Conservation (phyloP, 2,113 vertebrate genomes). For the Dicaeum eximium region DNA sequence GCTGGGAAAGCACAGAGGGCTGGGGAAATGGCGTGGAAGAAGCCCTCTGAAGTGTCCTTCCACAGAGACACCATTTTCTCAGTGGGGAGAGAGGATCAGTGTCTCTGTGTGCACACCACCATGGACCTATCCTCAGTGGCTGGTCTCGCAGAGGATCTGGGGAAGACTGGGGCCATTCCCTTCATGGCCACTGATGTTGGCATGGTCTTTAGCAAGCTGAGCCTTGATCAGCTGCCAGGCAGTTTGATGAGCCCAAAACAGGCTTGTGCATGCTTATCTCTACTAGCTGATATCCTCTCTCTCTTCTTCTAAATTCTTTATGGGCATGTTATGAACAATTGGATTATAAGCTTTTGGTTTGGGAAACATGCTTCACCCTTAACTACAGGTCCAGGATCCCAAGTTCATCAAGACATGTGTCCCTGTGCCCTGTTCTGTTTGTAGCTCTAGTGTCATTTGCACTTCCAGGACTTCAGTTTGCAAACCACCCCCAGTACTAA, state of each 20-base stretch:
- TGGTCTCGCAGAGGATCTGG: neutral
- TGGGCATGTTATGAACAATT: neutral
- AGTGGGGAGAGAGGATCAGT: neutral
- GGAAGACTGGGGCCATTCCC: neutral
- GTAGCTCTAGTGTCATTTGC: neutral
- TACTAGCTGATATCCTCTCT: neutral
- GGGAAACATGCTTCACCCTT: neutral
- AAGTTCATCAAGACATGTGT: neutral
- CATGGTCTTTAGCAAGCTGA: neutral
- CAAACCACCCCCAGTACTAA: neutral
- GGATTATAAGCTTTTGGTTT: neutral
- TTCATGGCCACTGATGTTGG: neutral
- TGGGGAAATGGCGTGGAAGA: neutral
- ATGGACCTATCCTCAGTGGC: neutral
- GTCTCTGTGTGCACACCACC: neutral
- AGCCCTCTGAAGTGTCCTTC: neutral
- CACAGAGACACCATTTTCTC: neutral
- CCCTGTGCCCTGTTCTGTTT: neutral
- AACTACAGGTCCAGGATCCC: neutral
- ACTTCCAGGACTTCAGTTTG: neutral
- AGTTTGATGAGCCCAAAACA: neutral
- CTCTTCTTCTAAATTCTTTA: neutral
- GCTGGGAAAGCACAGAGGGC: neutral
- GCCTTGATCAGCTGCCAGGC: neutral
- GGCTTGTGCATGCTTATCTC: neutral